Conservation (phyloP, 1,140 invertebrate species). For the Cotesia glomerata region DNA sequence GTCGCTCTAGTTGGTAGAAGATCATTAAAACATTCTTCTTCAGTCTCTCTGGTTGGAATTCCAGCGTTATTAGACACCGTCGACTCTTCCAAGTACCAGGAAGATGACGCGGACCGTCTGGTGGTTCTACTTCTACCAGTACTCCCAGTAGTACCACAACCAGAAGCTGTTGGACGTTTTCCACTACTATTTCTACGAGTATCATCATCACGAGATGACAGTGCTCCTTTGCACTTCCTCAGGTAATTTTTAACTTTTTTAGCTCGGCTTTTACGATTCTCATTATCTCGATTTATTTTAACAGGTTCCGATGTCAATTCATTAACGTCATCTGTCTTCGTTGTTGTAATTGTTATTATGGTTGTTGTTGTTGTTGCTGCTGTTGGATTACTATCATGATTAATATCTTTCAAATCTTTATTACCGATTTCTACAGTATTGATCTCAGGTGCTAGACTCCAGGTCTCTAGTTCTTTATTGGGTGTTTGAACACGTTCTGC, state of each 20-base stretch:
- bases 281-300: conserved; percentile 43
- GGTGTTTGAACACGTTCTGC: conserved; percentile 48
- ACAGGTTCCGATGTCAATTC: conserved; percentile 11
- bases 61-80: not conserved
- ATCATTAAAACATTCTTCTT: conserved; percentile 14
- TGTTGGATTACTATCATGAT: not conserved
- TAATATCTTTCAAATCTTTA: not conserved
- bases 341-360: not conserved
- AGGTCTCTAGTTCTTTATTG: conserved; percentile 54
- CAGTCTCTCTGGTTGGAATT: not conserved
- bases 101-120: conserved; percentile 23
- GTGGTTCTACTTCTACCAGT: not conserved
- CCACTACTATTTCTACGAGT: not conserved
- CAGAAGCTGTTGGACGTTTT: not conserved
- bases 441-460: conserved; percentile 44
- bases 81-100: conserved; percentile 25
- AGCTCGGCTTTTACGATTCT: conserved; percentile 58
- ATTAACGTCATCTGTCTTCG: conserved; percentile 8
- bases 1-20: conserved; percentile 18
- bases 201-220: conserved; percentile 50
- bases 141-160: not conserved
- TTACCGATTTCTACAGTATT: not conserved
- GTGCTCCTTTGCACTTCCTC: conserved; percentile 60
- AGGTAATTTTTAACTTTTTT: conserved; percentile 62
- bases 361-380: not conserved